Evolutionary conservation across 2,797 vertebrate genomes (phyloP), one percentile per base, ranked within the genome.

Genomic region (Myiotriccus ornatus): DNA sequence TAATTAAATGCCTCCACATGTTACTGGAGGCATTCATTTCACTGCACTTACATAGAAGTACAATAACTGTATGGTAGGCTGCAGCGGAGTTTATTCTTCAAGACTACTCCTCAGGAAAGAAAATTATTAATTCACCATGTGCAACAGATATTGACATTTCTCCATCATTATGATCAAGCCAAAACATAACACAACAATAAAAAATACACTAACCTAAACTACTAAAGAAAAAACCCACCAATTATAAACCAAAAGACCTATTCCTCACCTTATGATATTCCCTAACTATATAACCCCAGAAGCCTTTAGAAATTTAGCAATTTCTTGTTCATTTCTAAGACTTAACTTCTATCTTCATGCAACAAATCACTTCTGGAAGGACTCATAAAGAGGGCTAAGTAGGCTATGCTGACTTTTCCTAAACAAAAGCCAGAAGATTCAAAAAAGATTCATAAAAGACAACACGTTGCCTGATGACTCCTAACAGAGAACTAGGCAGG

Each of bases 1-100:
- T 92, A 93, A 95, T 95, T 89, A 92, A 95, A 94, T 83, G 76
- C n/a, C 56, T 93, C 81, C 84, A 90, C 84, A 68, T 46, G 63
- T 85, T 95, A 85, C 90, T 87, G 81, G 60, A 87, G 65, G 87
- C 44, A 3, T 94, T 84, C 2, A 7, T 68, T 86, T 93, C 64
- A 83, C 8, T 78, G 60, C 60, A 84, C 56, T 87, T 90, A 81
- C 24, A 57, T 7, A 84, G 25, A 75, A 74, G 56, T 76, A 73
- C 71, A 90, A 46, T 70, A 81, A 73, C 47, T 55, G 14, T 10
- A 89, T 34, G 53, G 37, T 37, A 57, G 41, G 27, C 53, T 85
- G 60, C 41, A 89, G n/a, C 27, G 32, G 9, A 64, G 21, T 67
- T 94, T 85, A 56, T 62, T 92, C 73, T 78, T 87, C 59, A 81